Percentiles rank a stretch among this genome's conserved stretches.
phyloP scores from a whole-genome alignment of 2,797 vertebrate genomes.

The Halcyon leucocephala region DNA sequence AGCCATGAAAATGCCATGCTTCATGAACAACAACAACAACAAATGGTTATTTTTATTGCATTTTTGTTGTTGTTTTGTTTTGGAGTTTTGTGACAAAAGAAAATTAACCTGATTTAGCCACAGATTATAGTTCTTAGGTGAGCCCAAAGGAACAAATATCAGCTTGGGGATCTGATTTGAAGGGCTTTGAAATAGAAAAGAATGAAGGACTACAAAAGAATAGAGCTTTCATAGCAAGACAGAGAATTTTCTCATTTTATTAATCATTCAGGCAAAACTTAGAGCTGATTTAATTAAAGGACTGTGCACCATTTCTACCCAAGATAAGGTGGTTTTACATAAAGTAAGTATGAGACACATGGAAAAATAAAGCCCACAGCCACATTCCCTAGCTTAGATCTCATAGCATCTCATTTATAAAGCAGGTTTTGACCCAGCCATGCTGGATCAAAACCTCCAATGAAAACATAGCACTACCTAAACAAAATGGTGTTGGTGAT shows the following conservation, averaged over 20 bases:
- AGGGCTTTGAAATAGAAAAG: background rate
- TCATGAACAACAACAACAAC: conserved; percentile 51
- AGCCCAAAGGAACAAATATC: conserved; percentile 52
- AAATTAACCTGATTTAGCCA: conserved; percentile 61
- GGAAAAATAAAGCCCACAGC: background rate
- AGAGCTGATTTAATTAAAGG: conserved; percentile 58
- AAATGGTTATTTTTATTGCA: conserved; percentile 58
- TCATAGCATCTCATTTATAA: background rate
- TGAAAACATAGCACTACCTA: background rate
- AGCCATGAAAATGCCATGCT: conserved; percentile 55
- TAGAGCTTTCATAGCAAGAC: background rate
- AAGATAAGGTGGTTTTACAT: conserved; percentile 44
- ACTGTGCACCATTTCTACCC: conserved; percentile 19
- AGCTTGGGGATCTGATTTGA: background rate
- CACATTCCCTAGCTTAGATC: background rate
- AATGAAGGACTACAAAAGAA: conserved; percentile 7
- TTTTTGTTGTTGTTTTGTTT: conserved; percentile 25
- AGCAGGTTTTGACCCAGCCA: background rate
- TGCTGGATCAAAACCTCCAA: background rate
- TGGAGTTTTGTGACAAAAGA: conserved; percentile 3
- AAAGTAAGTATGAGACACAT: background rate
- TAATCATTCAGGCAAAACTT: conserved; percentile 61
- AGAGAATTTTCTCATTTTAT: conserved; percentile 49
- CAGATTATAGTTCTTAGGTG: conserved; percentile 32
- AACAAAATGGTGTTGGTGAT: background rate